Percentiles rank a stretch among this genome's conserved stretches.
Conservation (phyloP, 92 coral and sea anemone species). For the Muricea muricata region DNA sequence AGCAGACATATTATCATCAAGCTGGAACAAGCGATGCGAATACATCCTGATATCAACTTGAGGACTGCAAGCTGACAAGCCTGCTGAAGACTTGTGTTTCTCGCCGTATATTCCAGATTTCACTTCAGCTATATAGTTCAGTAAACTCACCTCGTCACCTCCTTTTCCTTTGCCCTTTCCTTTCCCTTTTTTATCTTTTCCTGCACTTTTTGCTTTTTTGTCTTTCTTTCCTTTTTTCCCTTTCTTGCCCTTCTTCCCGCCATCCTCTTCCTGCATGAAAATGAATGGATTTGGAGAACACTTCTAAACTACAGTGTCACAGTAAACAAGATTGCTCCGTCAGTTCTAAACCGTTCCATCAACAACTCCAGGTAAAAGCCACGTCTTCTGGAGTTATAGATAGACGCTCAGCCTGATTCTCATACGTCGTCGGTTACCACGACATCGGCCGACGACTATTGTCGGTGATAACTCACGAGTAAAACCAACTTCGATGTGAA, state of each 20-base stretch:
- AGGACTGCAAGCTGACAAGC: no score
- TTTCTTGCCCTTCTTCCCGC: conserved; percentile 89
- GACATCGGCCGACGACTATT: no score
- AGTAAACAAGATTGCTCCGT: background rate
- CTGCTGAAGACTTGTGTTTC: no score
- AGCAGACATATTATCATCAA: no score
- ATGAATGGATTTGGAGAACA: no score
- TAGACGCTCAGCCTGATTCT: no score
- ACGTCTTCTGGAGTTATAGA: background rate
- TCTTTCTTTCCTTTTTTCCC: conserved; percentile 70
- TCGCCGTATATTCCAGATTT: no score
- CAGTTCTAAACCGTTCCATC: background rate
- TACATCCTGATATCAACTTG: no score
- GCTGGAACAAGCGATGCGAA: no score
- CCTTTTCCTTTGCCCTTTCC: conserved; percentile 75
- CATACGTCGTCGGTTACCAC: no score
- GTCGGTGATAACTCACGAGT: no score
- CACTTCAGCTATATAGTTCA: background rate
- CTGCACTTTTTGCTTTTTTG: conserved; percentile 55
- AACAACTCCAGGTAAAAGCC: background rate
- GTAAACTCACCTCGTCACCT: conserved; percentile 81
- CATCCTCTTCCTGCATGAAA: conserved; percentile 80
- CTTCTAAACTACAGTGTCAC: background rate
- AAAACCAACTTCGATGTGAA: no score
- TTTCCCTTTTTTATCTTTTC: conserved; percentile 64